Evolutionary conservation across 2,113 vertebrate genomes (phyloP), one percentile per base, ranked within the genome.

Genomic region (Catharus fuscescens): DNA sequence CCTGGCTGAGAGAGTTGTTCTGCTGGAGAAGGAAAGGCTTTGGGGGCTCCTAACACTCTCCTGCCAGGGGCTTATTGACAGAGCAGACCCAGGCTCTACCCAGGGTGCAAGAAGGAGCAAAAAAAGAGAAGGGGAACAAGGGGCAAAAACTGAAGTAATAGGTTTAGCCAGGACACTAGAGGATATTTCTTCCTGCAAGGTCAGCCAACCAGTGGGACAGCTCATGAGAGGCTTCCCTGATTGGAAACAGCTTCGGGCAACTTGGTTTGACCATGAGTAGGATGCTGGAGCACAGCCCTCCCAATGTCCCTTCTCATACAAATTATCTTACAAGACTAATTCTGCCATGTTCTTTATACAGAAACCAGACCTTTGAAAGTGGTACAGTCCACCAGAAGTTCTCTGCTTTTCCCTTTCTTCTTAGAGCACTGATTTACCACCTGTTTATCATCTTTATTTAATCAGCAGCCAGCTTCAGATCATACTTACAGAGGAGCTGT

Each of bases 241-340:
- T 1, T 66, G 42, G 36, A 66, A 79, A 57, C 6, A 77, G 28
- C 44, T 34, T 59, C 44, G 31, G 25, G 18, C 20, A 67, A 54
- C 44, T 48, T 12, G 14, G 28, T 54, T 24, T 54, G 60, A 34
- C 25, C 34, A 54, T 4, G 12, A 44, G 38, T 8, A 53, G 24
- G 36, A 79, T 60, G 42, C 38, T 61, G 42, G 42, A 40, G 9
- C 9, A 4, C 15, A 77, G 25, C 5, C 56, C 23, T 86, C 80
- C 53, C 0, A 0, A 66, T 32, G n/a, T 17, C 28, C 25, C 21
- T 61, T n/a, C 61, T 14, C 24, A 23, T 0, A 1, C 5, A 36
- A 76, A 32, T 44, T 17, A 24, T 6, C 31, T 24, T 34, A 16
- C 42, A 18, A 8, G 14, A 17, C 24, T 14, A 4, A 14, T 38